These are phyloP conservation scores for Rotaria socialis DNA, from an alignment of 2,888 invertebrate species.

Conservation along the genomic window DNA sequence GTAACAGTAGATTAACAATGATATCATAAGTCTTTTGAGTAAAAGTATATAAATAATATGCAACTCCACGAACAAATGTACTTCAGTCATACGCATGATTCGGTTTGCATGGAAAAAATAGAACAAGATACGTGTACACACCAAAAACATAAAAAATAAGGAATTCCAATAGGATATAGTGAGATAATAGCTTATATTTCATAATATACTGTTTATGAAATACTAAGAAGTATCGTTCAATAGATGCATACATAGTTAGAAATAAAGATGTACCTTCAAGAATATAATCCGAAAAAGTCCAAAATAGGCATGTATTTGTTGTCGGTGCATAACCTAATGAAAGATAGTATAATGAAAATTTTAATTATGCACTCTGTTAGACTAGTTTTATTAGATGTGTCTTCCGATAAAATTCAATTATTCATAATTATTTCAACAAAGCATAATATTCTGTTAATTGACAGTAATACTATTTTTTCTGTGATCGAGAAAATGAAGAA, in stretches of 20 bases:
- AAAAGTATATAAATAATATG: neutral
- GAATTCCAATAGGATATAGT: no score
- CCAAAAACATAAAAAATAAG: no score
- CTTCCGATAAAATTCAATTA: no score
- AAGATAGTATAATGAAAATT: neutral
- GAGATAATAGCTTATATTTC: neutral
- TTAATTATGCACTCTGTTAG: no score
- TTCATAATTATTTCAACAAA: no score
- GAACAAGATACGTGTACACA: neutral
- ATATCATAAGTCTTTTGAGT: neutral
- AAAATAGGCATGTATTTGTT: neutral
- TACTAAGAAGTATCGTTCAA: neutral
- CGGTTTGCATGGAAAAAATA: neutral
- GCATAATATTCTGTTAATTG: no score
- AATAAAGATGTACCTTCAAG: neutral
- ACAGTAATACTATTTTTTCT: no score
- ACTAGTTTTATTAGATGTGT: no score
- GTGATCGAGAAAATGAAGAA: no score
- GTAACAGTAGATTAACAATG: neutral
- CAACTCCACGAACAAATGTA: neutral
- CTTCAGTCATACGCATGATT: neutral
- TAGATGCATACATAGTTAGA: conserved; percentile 1
- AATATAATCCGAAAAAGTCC: neutral
- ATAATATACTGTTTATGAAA: neutral
- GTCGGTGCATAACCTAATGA: neutral